Evolutionary conservation across 2,113 vertebrate species (phyloP), one percentile per base, ranked within the genome.

Genomic region (Cranoglanis bouderius): DNA sequence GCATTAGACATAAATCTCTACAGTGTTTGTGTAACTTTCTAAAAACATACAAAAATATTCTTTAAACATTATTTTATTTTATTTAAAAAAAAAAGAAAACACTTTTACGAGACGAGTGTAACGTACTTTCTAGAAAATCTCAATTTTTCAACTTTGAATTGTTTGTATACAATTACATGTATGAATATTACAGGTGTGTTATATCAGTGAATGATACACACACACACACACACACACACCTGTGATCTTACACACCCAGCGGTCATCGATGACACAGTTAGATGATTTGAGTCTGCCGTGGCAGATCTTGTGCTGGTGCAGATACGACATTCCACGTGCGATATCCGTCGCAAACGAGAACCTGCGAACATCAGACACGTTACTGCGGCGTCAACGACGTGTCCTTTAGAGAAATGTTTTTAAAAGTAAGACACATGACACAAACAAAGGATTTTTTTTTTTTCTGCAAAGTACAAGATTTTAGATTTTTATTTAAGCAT

Each of bases 191-290:
- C 32, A 72, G 35, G n/a, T 72, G 13, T 35, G 35, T 38, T 74
- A 0, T 14, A 49, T 78, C 26, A 78, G 75, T 78, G 6, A n/a
- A 51, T 51, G 32, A 51, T 43, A 35, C n/a, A n/a, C 46, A 86
- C 70, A 57, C 43, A 86, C 38, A 77, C 72, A 87, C 38, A 86
- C 49, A 86, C n/a, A 55, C 49, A 59, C 82, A 87, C 96, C 97
- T 94, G 96, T 93, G 93, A 97, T 96, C 93, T 97, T 97, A 93
- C 96, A 97, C 91, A 97, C 95, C 96, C 97, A 98, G 89, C 94
- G 94, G 91, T 96, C 96, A 84, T 97, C 96, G 57, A 96, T 92
- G 10, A 97, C 96, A 87, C 95, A 97, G 93, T 98, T 97, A 3
- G 90, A 91, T 8, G 96, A 97, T 87, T 96, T 97, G 65, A 98